Evolutionary conservation across 2,113 vertebrate species (phyloP).

Genomic region (Tachuris rubrigastra): DNA sequence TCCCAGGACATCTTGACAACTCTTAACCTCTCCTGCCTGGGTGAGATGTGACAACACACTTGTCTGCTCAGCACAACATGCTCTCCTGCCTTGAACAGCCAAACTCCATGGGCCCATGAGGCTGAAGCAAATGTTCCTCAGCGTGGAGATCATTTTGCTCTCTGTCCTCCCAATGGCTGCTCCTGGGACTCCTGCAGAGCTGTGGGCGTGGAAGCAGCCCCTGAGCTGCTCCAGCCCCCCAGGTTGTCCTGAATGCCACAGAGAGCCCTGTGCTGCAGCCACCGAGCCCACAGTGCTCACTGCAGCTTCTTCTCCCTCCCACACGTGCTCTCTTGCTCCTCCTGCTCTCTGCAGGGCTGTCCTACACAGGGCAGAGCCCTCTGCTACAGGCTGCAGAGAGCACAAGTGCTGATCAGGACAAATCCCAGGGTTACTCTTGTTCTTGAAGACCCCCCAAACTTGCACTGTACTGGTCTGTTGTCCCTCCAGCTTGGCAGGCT

Average conservation of each 20-base stretch:
- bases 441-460: background rate
- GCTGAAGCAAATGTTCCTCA: background rate
- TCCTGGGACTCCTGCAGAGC: background rate
- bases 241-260: background rate
- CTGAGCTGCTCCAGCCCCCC: background rate
- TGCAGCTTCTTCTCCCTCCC: background rate
- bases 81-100: background rate
- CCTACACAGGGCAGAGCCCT: background rate
- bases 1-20: background rate
- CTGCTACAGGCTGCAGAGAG: background rate
- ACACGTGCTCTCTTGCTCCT: fast-evolving
- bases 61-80: fast-evolving
- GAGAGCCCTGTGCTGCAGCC: background rate
- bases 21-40: background rate
- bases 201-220: background rate
- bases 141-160: background rate
- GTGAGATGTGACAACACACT: background rate
- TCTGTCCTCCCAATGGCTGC: background rate
- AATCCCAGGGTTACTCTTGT: background rate
- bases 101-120: background rate
- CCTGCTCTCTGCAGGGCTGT: background rate
- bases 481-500: background rate
- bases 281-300: fast-evolving
- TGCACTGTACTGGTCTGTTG: background rate
- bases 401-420: background rate